Base-by-base conservation (phyloP, 2,113 vertebrate genomes). In the Coptodon bakossiorum region DNA sequence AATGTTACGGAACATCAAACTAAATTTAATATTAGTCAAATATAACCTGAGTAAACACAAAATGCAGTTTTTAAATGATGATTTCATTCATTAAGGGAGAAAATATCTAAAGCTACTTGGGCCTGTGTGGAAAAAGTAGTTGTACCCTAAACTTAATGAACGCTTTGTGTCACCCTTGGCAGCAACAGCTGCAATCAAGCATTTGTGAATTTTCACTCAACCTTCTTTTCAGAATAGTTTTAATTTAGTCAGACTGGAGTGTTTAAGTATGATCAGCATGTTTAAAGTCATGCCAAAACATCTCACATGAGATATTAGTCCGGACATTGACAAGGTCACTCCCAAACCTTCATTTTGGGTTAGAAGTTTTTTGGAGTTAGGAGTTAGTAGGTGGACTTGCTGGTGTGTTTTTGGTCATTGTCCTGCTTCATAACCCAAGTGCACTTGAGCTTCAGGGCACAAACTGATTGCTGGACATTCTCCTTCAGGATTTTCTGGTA, bases 51-150 rank as follows among this genome's bases (percentile, higher is more conserved):
- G 10, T 68, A 68, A 68, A 68, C 12, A 9, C 1, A 40, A 68
- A 22, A 22, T 40, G 36, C 19, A 68, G 11, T 40, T 68, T 40
- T 68, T 68, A 40, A 68, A 68, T 14, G 10, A 22, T 0, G 36
- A 22, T 40, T 68, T 40, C 7, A 68, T 40, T 68, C 0, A 40
- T 68, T 40, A 63, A 63, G 63, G 63, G 10, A 17, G 3, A 0
- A 68, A 3, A 0, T 68, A 24, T n/a, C 4, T 38, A 38, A 68
- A 68, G 7, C 1, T 40, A 24, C n/a, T 24, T 0, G 7, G 7
- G 11, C 36, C 7, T 68, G 12, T 40, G 36, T 24, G 63, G 36
- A 24, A 68, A 68, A 68, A 68, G 0, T 40, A 22, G 0, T 22
- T 68, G n/a, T 68, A 8, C 19, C 36, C 63, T 68, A 40, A 40